Evolutionary conservation across 2,888 invertebrate species (phyloP), one percentile per base, ranked within the genome.

Genomic region (Synergus gifuensis): DNA sequence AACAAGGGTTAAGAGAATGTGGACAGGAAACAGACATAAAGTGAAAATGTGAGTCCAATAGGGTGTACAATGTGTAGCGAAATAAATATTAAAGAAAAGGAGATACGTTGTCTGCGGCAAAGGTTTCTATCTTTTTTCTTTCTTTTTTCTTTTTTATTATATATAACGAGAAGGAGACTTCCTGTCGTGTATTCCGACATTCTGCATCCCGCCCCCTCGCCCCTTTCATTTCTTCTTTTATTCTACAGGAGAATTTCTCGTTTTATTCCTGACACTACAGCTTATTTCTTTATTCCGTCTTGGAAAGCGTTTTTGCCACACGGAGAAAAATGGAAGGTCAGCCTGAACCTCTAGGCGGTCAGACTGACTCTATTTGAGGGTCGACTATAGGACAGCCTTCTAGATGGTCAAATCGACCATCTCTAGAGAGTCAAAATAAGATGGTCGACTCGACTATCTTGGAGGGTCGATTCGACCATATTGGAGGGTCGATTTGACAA

Each of bases 241-340:
- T 62, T 36, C 63, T 54, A 63, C 46, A 60, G 60, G 42, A 36
- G 14, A 18, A 42, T 36, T 63, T 36, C 40, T 76, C 46, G 18
- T 77, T 44, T 76, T 42, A 22, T 46, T 77, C 69, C 62, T 80
- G 78, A 66, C 76, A 73, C 36, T 44, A 40, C 36, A 18, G 77
- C 36, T 40, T 28, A 28, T 28, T 69, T 77, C 46, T 77, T 79
- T 62, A 77, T 79, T 67, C 67, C 60, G 28, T 40, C 36, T 12
- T 49, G 69, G 46, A 73, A 73, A 78, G 78, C 78, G 63, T 78
- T 78, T 78, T 78, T 78, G 78, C 73, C 78, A n/a, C n/a, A n/a
- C n/a, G n/a, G n/a, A n/a, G n/a, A n/a, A n/a, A n/a, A n/a, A n/a
- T n/a, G n/a, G n/a, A n/a, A n/a, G n/a, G n/a, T n/a, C n/a, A n/a